Percentiles rank a stretch among this genome's conserved stretches.
These are phyloP conservation scores for Actinia equina DNA, from an alignment of 64 coral and sea anemone species.

Conservation along the genomic window DNA sequence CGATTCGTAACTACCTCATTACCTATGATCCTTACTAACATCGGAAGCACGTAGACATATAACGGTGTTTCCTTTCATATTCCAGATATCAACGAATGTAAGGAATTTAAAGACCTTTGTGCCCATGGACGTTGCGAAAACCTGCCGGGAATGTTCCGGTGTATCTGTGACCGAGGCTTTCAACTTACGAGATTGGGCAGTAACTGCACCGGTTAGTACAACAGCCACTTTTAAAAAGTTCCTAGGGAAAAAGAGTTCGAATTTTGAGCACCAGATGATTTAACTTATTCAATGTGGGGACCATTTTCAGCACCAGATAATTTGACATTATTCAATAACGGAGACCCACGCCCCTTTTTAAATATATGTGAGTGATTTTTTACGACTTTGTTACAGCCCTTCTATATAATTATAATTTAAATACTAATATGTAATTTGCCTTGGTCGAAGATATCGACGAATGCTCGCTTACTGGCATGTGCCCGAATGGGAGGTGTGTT, in stretches of 20 bases:
- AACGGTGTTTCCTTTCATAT: too few relatives aligned
- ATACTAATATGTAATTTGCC: background rate
- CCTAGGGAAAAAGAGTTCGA: background rate
- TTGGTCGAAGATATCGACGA: constrained; percentile 79
- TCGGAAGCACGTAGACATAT: too few relatives aligned
- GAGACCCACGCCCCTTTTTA: too few relatives aligned
- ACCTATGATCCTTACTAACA: too few relatives aligned
- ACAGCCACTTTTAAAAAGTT: background rate
- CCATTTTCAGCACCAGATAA: background rate
- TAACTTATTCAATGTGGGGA: too few relatives aligned
- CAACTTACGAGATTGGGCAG: constrained; percentile 66
- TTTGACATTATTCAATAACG: too few relatives aligned
- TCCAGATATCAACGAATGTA: constrained; percentile 79
- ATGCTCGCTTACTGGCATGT: constrained; percentile 87
- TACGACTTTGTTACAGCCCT: too few relatives aligned
- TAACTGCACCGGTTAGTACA: constrained; percentile 76
- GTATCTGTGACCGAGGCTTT: constrained; percentile 69
- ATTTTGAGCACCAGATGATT: background rate
- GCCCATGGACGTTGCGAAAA: constrained; percentile 76
- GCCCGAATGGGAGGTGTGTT: constrained; percentile 82
- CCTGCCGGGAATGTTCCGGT: constrained; percentile 82
- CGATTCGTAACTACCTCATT: too few relatives aligned
- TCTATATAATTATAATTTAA: background rate
- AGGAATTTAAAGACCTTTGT: constrained; percentile 58
- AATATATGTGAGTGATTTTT: too few relatives aligned